These are phyloP conservation scores for Petrocephalus sullivani DNA, from an alignment of 2,797 vertebrate genomes.

Conservation along the genomic window DNA sequence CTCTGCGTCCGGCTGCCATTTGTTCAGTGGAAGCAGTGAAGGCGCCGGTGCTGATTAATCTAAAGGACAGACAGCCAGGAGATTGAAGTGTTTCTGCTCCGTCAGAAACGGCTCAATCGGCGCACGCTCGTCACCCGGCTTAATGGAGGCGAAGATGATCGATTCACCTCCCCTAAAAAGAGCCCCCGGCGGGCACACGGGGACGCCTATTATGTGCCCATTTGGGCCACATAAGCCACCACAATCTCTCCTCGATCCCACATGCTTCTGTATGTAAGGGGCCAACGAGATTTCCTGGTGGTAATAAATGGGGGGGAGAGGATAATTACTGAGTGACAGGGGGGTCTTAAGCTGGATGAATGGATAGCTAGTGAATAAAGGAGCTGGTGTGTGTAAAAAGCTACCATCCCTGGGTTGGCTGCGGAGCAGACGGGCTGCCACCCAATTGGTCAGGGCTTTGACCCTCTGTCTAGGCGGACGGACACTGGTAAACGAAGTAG, in stretches of 20 bases:
- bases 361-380: constrained; percentile 41
- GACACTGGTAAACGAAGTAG: background rate
- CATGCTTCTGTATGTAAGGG: background rate
- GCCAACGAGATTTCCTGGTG: background rate
- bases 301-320: background rate
- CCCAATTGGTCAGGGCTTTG: background rate
- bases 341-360: constrained; percentile 33
- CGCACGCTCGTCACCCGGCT: background rate
- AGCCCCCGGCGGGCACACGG: background rate
- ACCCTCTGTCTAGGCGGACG: background rate
- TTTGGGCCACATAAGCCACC: background rate
- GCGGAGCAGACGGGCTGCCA: constrained; percentile 1
- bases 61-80: background rate
- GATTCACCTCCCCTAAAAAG: background rate
- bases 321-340: constrained; percentile 32
- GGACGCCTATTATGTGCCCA: background rate
- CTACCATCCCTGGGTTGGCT: constrained; percentile 15
- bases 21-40: constrained; percentile 9
- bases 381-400: constrained; percentile 48
- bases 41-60: background rate
- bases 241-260: background rate
- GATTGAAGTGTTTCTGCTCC: background rate
- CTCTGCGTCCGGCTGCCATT: constrained; percentile 8
- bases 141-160: background rate
- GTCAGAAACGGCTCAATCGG: constrained; percentile 17